phyloP scores from a whole-genome alignment of 2,888 invertebrate species.

The Lacanobia oleracea region DNA sequence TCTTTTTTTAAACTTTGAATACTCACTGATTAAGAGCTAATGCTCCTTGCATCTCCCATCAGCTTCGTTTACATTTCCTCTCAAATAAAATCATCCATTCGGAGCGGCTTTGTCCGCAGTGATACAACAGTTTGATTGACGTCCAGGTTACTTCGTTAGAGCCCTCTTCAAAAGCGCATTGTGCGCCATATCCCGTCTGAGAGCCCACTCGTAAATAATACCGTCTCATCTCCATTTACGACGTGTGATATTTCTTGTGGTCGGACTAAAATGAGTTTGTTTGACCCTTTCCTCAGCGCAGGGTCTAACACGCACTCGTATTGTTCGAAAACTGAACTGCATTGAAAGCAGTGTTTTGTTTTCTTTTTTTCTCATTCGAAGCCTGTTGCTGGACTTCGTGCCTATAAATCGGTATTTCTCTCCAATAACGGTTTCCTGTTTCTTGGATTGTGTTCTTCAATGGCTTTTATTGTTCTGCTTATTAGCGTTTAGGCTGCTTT shows the following conservation, averaged over 20 bases:
- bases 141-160: slow-evolving; percentile 81
- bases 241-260: slow-evolving; percentile 80
- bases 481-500: slow-evolving; percentile 47
- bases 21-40: slow-evolving; percentile 22
- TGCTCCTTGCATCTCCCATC: slow-evolving; percentile 9
- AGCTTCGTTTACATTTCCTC: slow-evolving; percentile 34
- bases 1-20: slow-evolving; percentile 29
- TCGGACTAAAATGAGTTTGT: slow-evolving; percentile 70
- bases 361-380: slow-evolving; percentile 51
- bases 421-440: slow-evolving; percentile 64
- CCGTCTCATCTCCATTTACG: slow-evolving; percentile 78
- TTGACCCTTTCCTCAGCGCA: slow-evolving; percentile 62
- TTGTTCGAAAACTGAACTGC: slow-evolving; percentile 47
- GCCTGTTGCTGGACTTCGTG: slow-evolving; percentile 46
- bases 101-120: slow-evolving; percentile 52
- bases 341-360: slow-evolving; percentile 59
- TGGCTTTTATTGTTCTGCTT: slow-evolving; percentile 51
- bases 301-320: slow-evolving; percentile 48
- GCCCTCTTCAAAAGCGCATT: slow-evolving; percentile 77
- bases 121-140: slow-evolving; percentile 81
- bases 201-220: slow-evolving; percentile 73
- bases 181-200: slow-evolving; percentile 63
- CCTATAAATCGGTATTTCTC: slow-evolving; percentile 47
- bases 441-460: slow-evolving; percentile 43
- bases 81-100: slow-evolving; percentile 42